Evolutionary conservation across 2,797 vertebrate genomes (phyloP).

Genomic region (Rachycentron canadum): DNA sequence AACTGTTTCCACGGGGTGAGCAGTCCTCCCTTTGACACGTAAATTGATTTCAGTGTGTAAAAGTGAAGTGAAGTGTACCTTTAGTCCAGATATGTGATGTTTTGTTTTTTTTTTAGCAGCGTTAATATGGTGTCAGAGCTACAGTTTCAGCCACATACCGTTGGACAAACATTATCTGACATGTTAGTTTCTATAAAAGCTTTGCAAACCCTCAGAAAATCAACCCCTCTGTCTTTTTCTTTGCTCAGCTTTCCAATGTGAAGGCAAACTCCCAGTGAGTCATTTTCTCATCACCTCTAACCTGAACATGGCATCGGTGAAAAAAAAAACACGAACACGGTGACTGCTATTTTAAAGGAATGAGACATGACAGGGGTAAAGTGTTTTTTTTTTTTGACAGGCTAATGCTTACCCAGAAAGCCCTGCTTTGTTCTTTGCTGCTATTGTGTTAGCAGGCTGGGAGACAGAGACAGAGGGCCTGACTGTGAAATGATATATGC

Average conservation of each 20-base stretch:
- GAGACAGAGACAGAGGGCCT: conserved; percentile 28
- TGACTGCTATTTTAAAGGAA: conserved; percentile 32
- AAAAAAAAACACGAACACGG: neutral
- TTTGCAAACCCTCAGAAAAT: conserved; percentile 4
- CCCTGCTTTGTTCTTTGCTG: conserved; percentile 39
- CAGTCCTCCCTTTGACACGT: neutral
- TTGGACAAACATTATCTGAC: conserved; percentile 3
- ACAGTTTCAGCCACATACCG: neutral
- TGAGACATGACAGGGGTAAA: conserved; percentile 28
- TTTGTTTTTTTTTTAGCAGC: neutral
- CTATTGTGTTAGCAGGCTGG: conserved; percentile 39
- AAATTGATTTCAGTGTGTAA: neutral
- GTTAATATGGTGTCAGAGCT: neutral
- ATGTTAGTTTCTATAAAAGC: neutral
- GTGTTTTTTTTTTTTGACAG: conserved; percentile 42
- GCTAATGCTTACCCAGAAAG: conserved; percentile 43
- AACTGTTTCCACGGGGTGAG: neutral
- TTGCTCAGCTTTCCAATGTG: neutral
- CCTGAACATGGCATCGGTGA: conserved; percentile 16
- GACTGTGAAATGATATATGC: conserved; percentile 56
- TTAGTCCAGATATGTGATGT: neutral
- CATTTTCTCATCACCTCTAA: conserved; percentile 22
- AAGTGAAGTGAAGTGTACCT: neutral
- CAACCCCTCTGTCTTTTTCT: neutral
- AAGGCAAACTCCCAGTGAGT: conserved; percentile 7